phyloP scores from a whole-genome alignment of 2,797 vertebrate species.

The Brachyalestes nurse region DNA sequence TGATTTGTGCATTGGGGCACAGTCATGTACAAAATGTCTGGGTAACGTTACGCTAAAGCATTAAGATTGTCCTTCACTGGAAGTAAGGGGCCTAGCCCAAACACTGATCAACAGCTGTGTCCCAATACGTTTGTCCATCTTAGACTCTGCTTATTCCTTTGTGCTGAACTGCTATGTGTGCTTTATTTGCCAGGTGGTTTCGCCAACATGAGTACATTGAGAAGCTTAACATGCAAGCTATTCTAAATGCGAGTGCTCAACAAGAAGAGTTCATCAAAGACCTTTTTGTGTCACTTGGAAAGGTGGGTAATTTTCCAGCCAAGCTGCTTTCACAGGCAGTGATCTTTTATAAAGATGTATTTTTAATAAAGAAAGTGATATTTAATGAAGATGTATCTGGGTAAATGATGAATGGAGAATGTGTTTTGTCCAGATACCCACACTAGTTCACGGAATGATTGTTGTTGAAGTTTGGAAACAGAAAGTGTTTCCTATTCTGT shows the following conservation, averaged over 20 bases:
- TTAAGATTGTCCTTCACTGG: too few species aligned
- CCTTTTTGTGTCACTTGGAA: slow-evolving; percentile 83
- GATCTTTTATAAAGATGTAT: too few species aligned
- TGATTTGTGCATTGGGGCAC: too few species aligned
- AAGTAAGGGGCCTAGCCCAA: too few species aligned
- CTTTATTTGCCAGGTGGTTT: slow-evolving; percentile 83
- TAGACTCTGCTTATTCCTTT: too few species aligned
- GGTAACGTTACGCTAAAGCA: too few species aligned
- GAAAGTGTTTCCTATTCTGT: slow-evolving; percentile 90
- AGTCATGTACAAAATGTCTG: too few species aligned
- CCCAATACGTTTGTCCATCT: too few species aligned
- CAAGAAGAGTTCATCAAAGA: slow-evolving; percentile 90
- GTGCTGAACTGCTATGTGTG: neutral
- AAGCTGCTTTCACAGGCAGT: too few species aligned
- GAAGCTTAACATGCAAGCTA: slow-evolving; percentile 95
- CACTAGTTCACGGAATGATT: slow-evolving; percentile 89
- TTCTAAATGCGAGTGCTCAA: slow-evolving; percentile 82
- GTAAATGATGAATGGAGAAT: neutral
- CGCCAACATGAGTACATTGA: slow-evolving; percentile 89
- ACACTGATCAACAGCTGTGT: too few species aligned
- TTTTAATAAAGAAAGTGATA: neutral
- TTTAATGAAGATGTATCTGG: neutral
- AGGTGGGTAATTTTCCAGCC: slow-evolving; percentile 75
- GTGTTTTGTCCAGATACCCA: slow-evolving; percentile 77
- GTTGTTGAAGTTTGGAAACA: slow-evolving; percentile 93